Evolutionary conservation across 35 echinoderm and acorn worm genomes (phyloP).

Genomic region (Apostichopus californicus): DNA sequence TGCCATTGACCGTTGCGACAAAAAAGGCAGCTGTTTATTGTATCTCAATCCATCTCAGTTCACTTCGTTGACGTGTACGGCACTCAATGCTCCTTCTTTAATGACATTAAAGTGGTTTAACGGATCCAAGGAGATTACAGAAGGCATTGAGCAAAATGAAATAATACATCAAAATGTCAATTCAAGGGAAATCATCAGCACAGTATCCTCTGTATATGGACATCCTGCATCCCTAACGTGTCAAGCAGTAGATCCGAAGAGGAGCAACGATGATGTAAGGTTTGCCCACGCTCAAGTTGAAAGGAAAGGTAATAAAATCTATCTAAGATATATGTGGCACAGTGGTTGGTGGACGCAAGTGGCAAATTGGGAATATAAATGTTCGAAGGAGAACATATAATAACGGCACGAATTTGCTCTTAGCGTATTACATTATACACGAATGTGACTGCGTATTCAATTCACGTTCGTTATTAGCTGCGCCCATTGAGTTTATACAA

Average conservation of each 20-base stretch:
- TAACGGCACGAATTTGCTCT: no score
- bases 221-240: neutral
- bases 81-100: neutral
- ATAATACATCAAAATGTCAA: neutral
- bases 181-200: fast-evolving
- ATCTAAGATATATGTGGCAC: fast-evolving
- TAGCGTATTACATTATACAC: no score
- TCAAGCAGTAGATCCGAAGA: neutral
- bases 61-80: neutral
- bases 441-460: no score
- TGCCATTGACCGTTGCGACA: neutral
- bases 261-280: neutral
- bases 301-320: no score
- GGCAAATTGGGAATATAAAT: no score
- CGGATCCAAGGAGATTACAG: neutral
- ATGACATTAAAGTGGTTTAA: neutral
- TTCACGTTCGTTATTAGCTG: no score
- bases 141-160: neutral
- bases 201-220: no score
- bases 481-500: no score
- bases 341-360: no score
- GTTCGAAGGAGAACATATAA: no score
- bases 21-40: neutral
- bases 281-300: neutral
- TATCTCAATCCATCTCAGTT: neutral